A percentile compares a stretch with the other conserved stretches of the same genome.
phyloP scores from a whole-genome alignment of 2,797 vertebrate species.

The Rhynchonycteris naso region DNA sequence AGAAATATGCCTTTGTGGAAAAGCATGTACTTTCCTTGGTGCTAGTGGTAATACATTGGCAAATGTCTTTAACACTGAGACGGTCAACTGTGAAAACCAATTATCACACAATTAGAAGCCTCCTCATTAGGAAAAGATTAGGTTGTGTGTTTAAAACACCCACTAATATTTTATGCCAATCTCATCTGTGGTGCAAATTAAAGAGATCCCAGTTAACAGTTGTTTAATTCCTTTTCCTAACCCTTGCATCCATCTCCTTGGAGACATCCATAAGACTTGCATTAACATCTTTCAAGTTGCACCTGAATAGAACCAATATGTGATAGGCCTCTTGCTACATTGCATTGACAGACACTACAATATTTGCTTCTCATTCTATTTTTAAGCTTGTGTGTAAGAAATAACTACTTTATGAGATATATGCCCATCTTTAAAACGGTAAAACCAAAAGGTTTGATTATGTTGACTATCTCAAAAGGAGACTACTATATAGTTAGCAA shows the following conservation, averaged over 20 bases:
- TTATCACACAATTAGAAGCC: constrained; percentile 77
- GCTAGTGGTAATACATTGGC: constrained; percentile 54
- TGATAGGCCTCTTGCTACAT: constrained; percentile 74
- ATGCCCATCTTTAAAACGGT: constrained; percentile 66
- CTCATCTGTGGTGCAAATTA: constrained; percentile 78
- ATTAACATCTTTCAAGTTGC: constrained; percentile 79
- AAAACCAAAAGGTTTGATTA: constrained; percentile 40
- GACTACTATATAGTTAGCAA: background rate
- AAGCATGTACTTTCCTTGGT: constrained; percentile 30
- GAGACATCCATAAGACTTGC: constrained; percentile 74
- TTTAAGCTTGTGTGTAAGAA: constrained; percentile 77
- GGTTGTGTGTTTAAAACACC: constrained; percentile 75
- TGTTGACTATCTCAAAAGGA: constrained; percentile 4
- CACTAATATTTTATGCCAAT: constrained; percentile 76
- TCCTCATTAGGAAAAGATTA: constrained; percentile 70
- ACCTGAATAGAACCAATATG: constrained; percentile 76
- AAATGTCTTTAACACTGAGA: constrained; percentile 68
- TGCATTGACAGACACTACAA: constrained; percentile 71
- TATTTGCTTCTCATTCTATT: constrained; percentile 78
- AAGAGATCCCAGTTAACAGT: constrained; percentile 72
- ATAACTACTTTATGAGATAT: constrained; percentile 68
- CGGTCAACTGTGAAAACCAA: constrained; percentile 76
- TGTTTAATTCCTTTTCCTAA: constrained; percentile 78
- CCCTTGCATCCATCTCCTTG: constrained; percentile 76
- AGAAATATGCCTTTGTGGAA: constrained; percentile 35